Evolutionary conservation across 2,888 invertebrate species (phyloP).

Genomic region (Melanargia galathea): DNA sequence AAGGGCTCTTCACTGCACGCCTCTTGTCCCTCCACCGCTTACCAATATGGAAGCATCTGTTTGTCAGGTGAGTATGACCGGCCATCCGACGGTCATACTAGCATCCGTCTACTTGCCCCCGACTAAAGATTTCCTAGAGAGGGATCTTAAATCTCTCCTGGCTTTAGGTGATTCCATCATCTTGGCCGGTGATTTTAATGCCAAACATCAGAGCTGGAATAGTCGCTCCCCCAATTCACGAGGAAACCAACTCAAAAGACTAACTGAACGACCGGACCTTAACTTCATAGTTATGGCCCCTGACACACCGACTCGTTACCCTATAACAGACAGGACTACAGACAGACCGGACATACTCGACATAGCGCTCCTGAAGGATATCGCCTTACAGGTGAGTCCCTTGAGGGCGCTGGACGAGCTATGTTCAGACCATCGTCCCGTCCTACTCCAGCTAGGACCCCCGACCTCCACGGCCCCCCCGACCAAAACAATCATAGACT

Average conservation of each 20-base stretch:
- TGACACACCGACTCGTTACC: background rate
- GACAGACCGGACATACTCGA: too few species aligned
- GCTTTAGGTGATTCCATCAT: background rate
- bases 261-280: background rate
- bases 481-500: too few species aligned
- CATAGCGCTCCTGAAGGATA: too few species aligned
- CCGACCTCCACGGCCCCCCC: too few species aligned
- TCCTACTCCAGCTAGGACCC: too few species aligned
- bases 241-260: background rate
- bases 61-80: conserved; percentile 23
- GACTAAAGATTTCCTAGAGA: background rate
- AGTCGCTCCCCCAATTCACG: background rate
- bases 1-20: background rate
- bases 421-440: too few species aligned
- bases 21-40: conserved; percentile 22
- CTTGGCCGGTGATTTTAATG: background rate
- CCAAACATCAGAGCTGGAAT: background rate
- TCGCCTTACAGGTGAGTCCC: too few species aligned
- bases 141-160: background rate
- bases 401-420: too few species aligned
- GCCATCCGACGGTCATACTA: conserved; percentile 28
- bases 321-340: too few species aligned
- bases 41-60: conserved; percentile 35
- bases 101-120: conserved; percentile 21
- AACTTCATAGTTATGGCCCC: background rate